Evolutionary conservation across 1,140 invertebrate genomes (phyloP), one percentile per base, ranked within the genome.

Genomic region (Augochlora pura): DNA sequence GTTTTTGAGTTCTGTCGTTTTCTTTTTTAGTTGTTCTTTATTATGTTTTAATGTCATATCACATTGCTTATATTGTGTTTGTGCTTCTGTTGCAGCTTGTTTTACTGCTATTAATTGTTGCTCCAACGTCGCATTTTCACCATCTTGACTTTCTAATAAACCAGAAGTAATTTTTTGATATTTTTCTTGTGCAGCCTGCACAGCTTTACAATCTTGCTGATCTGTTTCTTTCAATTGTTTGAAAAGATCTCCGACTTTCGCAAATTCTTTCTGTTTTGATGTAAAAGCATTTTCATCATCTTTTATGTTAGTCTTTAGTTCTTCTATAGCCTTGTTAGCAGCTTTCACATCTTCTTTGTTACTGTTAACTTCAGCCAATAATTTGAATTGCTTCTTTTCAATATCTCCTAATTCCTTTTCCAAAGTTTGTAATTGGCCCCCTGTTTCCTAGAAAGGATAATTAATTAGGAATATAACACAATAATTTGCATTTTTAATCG

Each of bases 51-150:
- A 92, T 89, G 96, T 95, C 96, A 98, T 97, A 81, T 95, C 94
- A 16, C 95, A 95, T 77, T 97, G 96, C 81, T 97, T 97, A 12
- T 95, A 95, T 65, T 97, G 96, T 0, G 97, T 98, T 86, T 96
- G 95, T 2, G 97, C 96, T 84, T 96, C 94, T 23, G 95, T 95
- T 10, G 96, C 94, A 70, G 95, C 95, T 86, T 96, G 94, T 86
- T 97, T 96, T 0, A 96, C 96, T 90, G 94, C 95, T 86, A 98
- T 98, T 1, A 99, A 93, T 89, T 99, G 97, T 83, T 98, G 97
- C 90, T 97, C 96, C 25, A 99, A 93, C 8, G 98, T 98, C n/a
- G 96, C 95, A 74, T 96, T 96, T 90, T 96, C 94, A 21, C 98
- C 97, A 86, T 95, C 95, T n/a, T 96, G 96, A 75, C 95, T 96